These are phyloP conservation scores for Zoanthus gigantus DNA, from an alignment of 92 coral and sea anemone species.

Conservation along the genomic window DNA sequence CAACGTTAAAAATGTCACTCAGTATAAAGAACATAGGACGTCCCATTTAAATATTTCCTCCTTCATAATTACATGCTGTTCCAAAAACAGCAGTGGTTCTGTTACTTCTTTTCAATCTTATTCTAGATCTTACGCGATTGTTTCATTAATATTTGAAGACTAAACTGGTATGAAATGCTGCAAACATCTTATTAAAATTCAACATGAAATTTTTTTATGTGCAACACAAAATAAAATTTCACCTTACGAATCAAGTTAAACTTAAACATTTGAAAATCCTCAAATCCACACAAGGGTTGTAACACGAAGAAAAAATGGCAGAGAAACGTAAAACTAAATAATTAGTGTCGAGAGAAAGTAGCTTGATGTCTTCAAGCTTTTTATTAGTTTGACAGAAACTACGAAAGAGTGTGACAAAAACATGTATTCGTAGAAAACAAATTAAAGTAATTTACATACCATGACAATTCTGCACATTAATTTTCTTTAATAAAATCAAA, in stretches of 20 bases:
- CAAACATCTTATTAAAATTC: neutral
- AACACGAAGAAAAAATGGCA: neutral
- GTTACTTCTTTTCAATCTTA: neutral
- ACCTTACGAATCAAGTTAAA: neutral
- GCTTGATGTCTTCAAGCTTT: neutral
- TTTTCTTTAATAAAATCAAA: neutral
- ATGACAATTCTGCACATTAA: neutral
- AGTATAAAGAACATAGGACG: too few species aligned
- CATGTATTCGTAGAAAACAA: neutral
- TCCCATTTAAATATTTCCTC: neutral
- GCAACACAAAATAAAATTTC: neutral
- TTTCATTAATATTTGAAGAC: constrained; percentile 9
- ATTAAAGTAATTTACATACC: neutral
- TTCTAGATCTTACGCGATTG: neutral
- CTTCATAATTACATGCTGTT: neutral
- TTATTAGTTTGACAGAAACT: neutral
- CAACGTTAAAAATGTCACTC: too few species aligned
- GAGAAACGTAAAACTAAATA: constrained; percentile 2
- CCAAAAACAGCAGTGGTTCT: neutral
- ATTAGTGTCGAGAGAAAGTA: neutral
- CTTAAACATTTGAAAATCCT: neutral
- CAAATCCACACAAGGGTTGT: neutral
- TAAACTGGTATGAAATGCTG: neutral
- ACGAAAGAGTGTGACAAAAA: constrained; percentile 33
- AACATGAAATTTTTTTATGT: neutral